phyloP scores from a whole-genome alignment of 2,113 vertebrate genomes.

The Rhagologus leucostigma region DNA sequence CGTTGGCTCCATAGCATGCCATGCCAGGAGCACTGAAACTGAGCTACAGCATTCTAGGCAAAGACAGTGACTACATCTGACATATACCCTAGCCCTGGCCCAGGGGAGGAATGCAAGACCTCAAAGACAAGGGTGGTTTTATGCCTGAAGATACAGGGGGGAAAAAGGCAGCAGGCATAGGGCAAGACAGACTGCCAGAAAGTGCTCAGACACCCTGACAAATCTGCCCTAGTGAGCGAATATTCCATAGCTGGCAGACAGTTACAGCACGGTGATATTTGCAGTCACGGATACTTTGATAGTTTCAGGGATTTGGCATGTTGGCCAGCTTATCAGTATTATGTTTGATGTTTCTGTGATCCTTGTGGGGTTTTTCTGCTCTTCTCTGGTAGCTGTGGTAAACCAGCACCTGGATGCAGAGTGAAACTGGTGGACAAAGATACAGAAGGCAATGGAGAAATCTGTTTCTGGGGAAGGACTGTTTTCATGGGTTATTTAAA shows the following conservation, averaged over 20 bases:
- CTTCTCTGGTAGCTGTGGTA: constrained; percentile 76
- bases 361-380: neutral
- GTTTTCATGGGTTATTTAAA: constrained; percentile 92
- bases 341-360: neutral
- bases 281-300: neutral
- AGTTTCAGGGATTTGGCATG: neutral
- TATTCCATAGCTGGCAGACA: neutral
- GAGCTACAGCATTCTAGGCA: neutral
- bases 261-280: neutral
- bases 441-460: constrained; percentile 76
- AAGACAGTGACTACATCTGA: neutral
- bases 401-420: constrained; percentile 79
- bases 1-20: accelerated
- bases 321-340: neutral
- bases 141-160: neutral
- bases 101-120: neutral
- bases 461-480: constrained; percentile 88
- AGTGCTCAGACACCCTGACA: neutral
- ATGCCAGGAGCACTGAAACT: neutral
- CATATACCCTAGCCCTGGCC: neutral
- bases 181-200: neutral
- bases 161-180: neutral
- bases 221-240: neutral
- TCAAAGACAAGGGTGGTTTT: neutral
- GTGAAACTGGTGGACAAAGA: constrained; percentile 79